A percentile compares a stretch with the other conserved stretches of the same genome.
Conservation (phyloP, 2,888 invertebrate genomes). For the Lasioglossum zephyrum region DNA sequence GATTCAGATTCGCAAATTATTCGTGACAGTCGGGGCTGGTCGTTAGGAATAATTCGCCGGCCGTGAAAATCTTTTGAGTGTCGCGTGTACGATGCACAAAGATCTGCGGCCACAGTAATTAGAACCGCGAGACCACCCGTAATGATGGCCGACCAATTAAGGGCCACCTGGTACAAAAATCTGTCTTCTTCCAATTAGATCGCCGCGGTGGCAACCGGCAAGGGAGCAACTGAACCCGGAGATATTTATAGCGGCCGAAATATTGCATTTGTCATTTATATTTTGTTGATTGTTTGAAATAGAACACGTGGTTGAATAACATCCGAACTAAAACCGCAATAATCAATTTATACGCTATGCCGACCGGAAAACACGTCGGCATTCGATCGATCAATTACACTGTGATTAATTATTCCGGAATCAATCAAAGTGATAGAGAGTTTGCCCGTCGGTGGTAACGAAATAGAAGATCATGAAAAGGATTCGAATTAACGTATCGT, state of each 20-base stretch:
- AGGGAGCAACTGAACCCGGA: constrained; percentile 16
- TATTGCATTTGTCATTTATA: constrained; percentile 74
- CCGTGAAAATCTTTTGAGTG: constrained; percentile 31
- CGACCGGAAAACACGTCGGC: not conserved
- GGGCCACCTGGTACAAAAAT: constrained; percentile 70
- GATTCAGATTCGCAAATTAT: not conserved
- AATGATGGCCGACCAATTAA: constrained; percentile 73
- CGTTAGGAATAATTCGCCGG: constrained; percentile 42
- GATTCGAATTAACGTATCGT: not conserved
- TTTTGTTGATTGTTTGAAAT: not conserved
- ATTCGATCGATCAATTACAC: not conserved
- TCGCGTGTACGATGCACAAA: constrained; percentile 24
- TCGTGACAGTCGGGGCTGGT: not conserved
- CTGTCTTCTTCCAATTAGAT: constrained; percentile 74
- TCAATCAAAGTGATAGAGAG: constrained; percentile 2
- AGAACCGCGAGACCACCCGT: constrained; percentile 67
- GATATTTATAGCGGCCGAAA: constrained; percentile 73
- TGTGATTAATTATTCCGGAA: not conserved
- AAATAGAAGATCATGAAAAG: not conserved
- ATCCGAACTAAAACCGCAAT: not conserved
- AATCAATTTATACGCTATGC: not conserved
- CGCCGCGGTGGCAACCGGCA: constrained; percentile 38
- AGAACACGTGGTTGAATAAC: not conserved
- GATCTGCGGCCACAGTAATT: constrained; percentile 51
- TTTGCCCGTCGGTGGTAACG: not conserved